Evolutionary conservation across 2,888 invertebrate species (phyloP).

Genomic region (Myopa testacea): DNA sequence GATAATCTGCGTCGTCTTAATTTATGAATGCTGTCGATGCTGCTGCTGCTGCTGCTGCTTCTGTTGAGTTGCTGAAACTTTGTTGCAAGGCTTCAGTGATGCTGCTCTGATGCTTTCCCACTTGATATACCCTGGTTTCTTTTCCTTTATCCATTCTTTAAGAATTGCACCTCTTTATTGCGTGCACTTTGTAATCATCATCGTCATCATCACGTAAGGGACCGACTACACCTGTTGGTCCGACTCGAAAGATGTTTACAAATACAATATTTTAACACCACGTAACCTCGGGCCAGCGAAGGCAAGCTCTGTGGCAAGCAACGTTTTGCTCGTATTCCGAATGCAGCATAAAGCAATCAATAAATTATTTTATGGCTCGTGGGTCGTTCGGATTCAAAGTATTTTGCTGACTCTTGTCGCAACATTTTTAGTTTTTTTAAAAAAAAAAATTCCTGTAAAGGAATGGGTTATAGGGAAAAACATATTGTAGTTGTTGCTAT

Average conservation of each 20-base stretch:
- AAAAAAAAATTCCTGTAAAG: too few relatives aligned
- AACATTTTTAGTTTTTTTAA: background rate
- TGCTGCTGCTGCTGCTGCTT: background rate
- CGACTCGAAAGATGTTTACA: background rate
- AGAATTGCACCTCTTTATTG: background rate
- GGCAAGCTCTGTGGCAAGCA: background rate
- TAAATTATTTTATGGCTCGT: conserved; percentile 21
- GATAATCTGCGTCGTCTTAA: too few relatives aligned
- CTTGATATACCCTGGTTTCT: background rate
- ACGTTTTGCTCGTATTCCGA: conserved; percentile 11
- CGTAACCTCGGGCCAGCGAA: background rate
- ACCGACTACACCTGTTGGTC: conserved; percentile 29
- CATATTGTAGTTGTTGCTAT: background rate
- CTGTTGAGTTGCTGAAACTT: background rate
- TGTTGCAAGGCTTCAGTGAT: background rate
- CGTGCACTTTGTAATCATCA: conserved; percentile 34
- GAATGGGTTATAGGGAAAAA: too few relatives aligned
- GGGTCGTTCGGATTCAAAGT: background rate
- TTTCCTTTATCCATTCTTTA: background rate
- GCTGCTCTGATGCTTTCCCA: too few relatives aligned
- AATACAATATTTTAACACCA: conserved; percentile 3
- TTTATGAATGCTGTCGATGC: background rate
- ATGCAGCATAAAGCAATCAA: conserved; percentile 13
- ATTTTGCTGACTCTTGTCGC: background rate
- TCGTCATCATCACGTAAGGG: background rate